phyloP scores from a whole-genome alignment of 2,797 vertebrate genomes.

The Poecilia wingei region DNA sequence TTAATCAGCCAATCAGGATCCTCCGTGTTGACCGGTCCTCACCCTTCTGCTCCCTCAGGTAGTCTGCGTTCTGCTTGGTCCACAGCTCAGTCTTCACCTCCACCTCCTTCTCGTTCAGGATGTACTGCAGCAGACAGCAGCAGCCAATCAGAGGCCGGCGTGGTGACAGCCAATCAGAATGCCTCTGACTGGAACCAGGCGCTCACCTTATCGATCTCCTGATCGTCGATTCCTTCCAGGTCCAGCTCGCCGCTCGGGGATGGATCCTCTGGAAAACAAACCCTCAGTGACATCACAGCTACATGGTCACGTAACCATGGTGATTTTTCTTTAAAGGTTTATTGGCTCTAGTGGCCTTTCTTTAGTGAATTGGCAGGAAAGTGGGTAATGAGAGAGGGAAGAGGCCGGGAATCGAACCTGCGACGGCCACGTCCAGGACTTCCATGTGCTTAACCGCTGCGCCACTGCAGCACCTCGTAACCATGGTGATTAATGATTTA shows the following conservation, averaged over 20 bases:
- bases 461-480: not conserved
- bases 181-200: not conserved
- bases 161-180: not conserved
- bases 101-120: constrained; percentile 91
- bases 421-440: too few relatives aligned
- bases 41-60: constrained; percentile 91
- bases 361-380: too few relatives aligned
- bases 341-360: too few relatives aligned
- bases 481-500: not conserved
- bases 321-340: too few relatives aligned
- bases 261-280: constrained; percentile 71
- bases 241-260: constrained; percentile 88
- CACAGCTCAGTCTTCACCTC: constrained; percentile 93
- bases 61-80: constrained; percentile 96
- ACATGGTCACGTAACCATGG: not conserved
- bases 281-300: not conserved
- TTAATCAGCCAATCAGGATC: too few relatives aligned
- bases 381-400: too few relatives aligned
- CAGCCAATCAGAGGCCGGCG: not conserved
- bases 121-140: constrained; percentile 83
- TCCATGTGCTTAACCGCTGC: too few relatives aligned
- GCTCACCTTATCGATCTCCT: constrained; percentile 92
- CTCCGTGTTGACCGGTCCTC: not conserved
- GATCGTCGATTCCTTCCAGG: constrained; percentile 93
- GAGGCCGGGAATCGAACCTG: too few relatives aligned